Evolutionary conservation across 2,113 vertebrate species (phyloP).

Genomic region (Psittacara wagleri): DNA sequence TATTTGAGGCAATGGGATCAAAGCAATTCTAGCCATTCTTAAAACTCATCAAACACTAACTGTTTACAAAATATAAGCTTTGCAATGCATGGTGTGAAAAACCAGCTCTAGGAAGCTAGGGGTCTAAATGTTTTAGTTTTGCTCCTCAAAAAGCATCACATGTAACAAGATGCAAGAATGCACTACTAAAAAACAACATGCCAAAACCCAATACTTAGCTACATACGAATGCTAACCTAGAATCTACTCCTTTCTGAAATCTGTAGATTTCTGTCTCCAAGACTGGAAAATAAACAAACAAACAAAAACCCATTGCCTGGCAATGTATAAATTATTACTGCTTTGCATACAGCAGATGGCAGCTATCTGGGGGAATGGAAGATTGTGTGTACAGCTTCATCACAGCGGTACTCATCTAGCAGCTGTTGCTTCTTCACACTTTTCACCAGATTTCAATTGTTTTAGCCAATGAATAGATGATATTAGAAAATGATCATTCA

Average conservation of each 20-base stretch:
- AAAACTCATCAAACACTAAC: not conserved
- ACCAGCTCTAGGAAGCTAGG: not conserved
- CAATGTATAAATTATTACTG: constrained; percentile 84
- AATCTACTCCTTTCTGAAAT: not conserved
- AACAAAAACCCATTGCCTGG: constrained; percentile 71
- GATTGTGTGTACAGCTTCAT: constrained; percentile 68
- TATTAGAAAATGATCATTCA: constrained; percentile 52
- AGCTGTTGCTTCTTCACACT: constrained; percentile 85
- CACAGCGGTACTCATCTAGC: constrained; percentile 78
- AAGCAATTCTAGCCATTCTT: not conserved
- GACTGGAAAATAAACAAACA: constrained; percentile 35
- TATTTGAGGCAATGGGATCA: not conserved
- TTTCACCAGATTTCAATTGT: constrained; percentile 61
- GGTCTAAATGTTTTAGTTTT: not conserved
- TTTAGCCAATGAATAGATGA: constrained; percentile 16
- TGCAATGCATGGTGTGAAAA: not conserved
- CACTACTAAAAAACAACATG: not conserved
- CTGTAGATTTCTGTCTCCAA: constrained; percentile 3
- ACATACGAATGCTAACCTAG: not conserved
- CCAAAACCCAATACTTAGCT: not conserved
- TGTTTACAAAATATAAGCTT: not conserved
- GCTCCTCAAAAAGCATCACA: not conserved
- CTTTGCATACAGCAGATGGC: constrained; percentile 95
- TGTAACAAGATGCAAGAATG: not conserved
- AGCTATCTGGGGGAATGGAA: constrained; percentile 81